Evolutionary conservation across 2,113 vertebrate species (phyloP), one percentile per base, ranked within the genome.

Genomic region (Pampusana beccarii): DNA sequence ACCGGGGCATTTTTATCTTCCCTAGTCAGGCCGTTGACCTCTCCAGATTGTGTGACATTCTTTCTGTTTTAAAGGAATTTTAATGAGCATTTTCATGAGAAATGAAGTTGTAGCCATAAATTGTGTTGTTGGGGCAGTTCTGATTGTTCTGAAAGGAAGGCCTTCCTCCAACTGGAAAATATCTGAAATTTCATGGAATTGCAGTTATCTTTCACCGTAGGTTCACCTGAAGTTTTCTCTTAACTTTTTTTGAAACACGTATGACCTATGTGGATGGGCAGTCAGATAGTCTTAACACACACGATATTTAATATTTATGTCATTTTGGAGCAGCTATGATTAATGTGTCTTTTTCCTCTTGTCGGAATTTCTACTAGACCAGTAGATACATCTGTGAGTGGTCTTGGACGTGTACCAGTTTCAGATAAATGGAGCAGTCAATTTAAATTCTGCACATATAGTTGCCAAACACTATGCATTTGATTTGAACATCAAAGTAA

Each of bases 391-490:
- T 96, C 91, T 95, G 58, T 93, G 88, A 94, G 91, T 80, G 46
- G 46, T 92, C 60, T 94, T 96, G 91, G 73, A 86, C 65, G 64
- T 38, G 9, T 88, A 88, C 86, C 83, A 93, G 77, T 92, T 94
- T 94, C 60, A 91, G 69, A 92, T 93, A 95, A 96, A 94, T 92
- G 77, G 65, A 94, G 93, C 91, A 78, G 29, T 70, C 80, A 83
- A 71, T 96, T 93, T 92, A 93, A 92, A 95, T 97, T 95, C 91
- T 97, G 72, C 84, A 92, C 69, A 34, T 92, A 31, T 7, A 93
- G 91, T 93, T 95, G 94, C 94, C 95, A 96, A 97, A 93, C 92
- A 88, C 83, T 91, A 33, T 83, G 88, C 80, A 91, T 93, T 92
- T 84, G 88, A 91, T 96, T 95, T 93, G 91, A 97, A 90, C 92